These are phyloP conservation scores for Argentina silus DNA, from an alignment of 2,797 vertebrate species.

Conservation along the genomic window DNA sequence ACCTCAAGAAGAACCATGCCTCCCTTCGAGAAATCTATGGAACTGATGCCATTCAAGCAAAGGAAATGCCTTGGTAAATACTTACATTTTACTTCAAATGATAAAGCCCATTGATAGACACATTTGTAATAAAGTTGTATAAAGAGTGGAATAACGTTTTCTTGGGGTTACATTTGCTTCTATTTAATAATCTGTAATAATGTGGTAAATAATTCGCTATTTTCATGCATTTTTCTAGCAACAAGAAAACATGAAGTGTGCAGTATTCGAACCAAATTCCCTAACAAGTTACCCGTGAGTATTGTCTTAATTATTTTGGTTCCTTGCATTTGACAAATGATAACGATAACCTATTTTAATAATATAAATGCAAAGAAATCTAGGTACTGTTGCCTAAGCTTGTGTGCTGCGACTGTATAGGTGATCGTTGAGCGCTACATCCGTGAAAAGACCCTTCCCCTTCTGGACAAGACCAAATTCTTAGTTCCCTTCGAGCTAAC, in stretches of 20 bases:
- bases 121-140: background rate
- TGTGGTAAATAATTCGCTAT: background rate
- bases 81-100: background rate
- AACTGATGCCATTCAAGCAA: slow-evolving; percentile 81
- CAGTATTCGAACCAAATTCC: slow-evolving; percentile 81
- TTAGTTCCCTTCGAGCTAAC: slow-evolving; percentile 84
- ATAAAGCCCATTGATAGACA: background rate
- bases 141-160: background rate
- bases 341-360: background rate
- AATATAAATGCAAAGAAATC: background rate
- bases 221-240: slow-evolving; percentile 54
- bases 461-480: slow-evolving; percentile 85
- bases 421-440: slow-evolving; percentile 85
- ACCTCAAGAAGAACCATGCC: slow-evolving; percentile 69
- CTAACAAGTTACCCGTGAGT: slow-evolving; percentile 84
- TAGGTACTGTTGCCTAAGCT: background rate
- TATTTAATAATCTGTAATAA: background rate
- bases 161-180: background rate
- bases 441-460: slow-evolving; percentile 79
- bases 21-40: slow-evolving; percentile 82
- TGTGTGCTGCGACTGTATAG: slow-evolving; percentile 49
- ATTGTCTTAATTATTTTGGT: background rate
- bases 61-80: slow-evolving; percentile 81
- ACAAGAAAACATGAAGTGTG: slow-evolving; percentile 84
- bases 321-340: background rate